Conservation (phyloP, 2,113 vertebrate species). For the Rutilus rutilus region DNA sequence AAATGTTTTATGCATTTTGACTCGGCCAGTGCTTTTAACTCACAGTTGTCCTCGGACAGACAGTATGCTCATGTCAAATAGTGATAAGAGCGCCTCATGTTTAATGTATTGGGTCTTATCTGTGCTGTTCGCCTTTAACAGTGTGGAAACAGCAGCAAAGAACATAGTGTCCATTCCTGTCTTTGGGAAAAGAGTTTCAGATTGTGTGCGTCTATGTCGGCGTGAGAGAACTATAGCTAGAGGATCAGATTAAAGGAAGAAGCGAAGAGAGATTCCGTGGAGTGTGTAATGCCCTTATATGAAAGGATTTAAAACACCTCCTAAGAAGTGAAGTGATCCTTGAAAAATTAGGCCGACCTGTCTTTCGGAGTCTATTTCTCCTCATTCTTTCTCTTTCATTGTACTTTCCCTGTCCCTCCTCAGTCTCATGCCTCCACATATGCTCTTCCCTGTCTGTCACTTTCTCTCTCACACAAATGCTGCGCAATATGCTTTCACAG, state of each 20-base stretch:
- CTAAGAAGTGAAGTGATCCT: conserved; percentile 13
- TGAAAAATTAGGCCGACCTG: conserved; percentile 3
- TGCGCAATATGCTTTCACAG: background rate
- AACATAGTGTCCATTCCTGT: conserved; percentile 37
- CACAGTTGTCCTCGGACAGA: background rate
- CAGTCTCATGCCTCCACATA: background rate
- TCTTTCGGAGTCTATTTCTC: background rate
- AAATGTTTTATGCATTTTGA: conserved; percentile 21
- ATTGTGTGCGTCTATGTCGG: conserved; percentile 30
- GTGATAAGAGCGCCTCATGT: background rate
- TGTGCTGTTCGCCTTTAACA: background rate
- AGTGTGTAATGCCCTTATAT: conserved; percentile 35
- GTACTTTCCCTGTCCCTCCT: background rate
- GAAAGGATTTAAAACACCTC: conserved; percentile 35
- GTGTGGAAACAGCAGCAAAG: background rate
- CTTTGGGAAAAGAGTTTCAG: conserved; percentile 16
- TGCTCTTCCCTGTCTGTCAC: background rate
- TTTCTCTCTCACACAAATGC: background rate
- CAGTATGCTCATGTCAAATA: background rate
- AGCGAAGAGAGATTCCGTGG: conserved; percentile 9
- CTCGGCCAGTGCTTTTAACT: background rate
- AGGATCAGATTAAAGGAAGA: conserved; percentile 41
- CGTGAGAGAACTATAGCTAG: background rate
- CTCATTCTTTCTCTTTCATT: conserved; percentile 1
- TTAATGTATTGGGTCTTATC: conserved; percentile 25